Evolutionary conservation across 2,113 vertebrate species (phyloP).

Genomic region (Saguinus midas): DNA sequence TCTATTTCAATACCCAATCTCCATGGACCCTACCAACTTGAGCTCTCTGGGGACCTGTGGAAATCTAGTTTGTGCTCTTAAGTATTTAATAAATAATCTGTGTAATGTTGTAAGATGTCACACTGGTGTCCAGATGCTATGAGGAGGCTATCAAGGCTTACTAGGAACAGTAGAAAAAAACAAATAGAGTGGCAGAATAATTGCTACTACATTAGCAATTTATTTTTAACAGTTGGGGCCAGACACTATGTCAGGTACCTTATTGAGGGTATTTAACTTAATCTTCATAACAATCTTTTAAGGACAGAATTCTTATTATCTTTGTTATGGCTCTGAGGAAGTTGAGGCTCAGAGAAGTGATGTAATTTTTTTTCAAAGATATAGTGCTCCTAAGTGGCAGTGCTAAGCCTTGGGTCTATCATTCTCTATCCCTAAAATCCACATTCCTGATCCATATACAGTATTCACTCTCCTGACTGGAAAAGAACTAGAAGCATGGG

Average conservation of each 20-base stretch:
- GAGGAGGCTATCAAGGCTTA: background rate
- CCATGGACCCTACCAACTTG: background rate
- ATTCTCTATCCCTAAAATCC: background rate
- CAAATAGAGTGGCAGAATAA: background rate
- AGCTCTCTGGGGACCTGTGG: background rate
- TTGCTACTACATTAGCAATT: background rate
- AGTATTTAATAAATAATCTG: background rate
- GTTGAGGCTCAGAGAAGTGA: background rate
- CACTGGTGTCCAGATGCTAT: background rate
- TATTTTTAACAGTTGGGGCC: background rate
- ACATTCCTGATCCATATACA: background rate
- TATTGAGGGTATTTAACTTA: background rate
- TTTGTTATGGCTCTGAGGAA: slow-evolving; percentile 17
- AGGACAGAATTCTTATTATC: background rate
- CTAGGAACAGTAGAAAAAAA: background rate
- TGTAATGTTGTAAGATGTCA: background rate
- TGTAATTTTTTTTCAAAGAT: slow-evolving; percentile 28
- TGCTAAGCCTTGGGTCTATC: background rate
- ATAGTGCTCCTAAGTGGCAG: background rate
- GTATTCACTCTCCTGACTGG: background rate
- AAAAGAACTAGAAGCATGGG: background rate
- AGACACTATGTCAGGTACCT: background rate
- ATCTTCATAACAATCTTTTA: background rate
- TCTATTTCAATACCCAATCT: background rate
- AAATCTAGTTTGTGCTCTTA: background rate